Base-by-base conservation (phyloP, 2,113 vertebrate genomes). In the Hystrix brachyura region DNA sequence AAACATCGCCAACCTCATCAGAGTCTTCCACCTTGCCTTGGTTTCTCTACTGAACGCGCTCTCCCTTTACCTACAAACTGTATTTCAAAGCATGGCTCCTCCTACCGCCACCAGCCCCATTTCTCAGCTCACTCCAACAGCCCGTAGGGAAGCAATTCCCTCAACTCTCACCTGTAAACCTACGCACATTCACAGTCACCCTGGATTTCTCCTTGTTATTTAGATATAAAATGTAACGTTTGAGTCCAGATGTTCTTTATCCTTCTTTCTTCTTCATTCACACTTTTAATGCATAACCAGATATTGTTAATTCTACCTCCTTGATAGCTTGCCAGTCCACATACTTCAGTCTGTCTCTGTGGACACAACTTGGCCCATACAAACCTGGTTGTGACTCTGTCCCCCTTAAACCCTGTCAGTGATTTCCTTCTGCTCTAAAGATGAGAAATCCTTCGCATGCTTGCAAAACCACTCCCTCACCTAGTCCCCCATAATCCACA, bases 251-350 rank as follows among this genome's bases (percentile, higher is more conserved):
- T 51, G n/a, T 34, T 64, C 46, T 17, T 67, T 95, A 51, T 74
- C 96, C 34, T 84, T 91, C 34, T 29, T 10, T 76, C 53, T 91
- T 84, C 76, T 62, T 84, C 27, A 78, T 55, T 91, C 64, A 91
- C n/a, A 81, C 21, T 88, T 85, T 93, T 46, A 71, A 51, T 62
- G 34, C 19, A 9, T 71, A 91, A 87, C 14, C 60, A 38, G 96
- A 12, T n/a, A 71, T 59, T 53, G 13, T 55, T 78, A 46, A 60
- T 60, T 79, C 87, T 43, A 27, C 46, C 57, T 84, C 62, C 17
- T n/a, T 72, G 78, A 46, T 64, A 84, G 29, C 23, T 46, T 60
- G 12, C 88, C 71, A 87, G 1, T 62, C 51, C 32, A 84, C 19
- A 64, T 62, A 71, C 46, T 94, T 72, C 46, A 43, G 81, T 80